A percentile compares a stretch with the other conserved stretches of the same genome.
These are phyloP conservation scores for Halictus rubicundus DNA, from an alignment of 1,140 invertebrate genomes.

Conservation along the genomic window DNA sequence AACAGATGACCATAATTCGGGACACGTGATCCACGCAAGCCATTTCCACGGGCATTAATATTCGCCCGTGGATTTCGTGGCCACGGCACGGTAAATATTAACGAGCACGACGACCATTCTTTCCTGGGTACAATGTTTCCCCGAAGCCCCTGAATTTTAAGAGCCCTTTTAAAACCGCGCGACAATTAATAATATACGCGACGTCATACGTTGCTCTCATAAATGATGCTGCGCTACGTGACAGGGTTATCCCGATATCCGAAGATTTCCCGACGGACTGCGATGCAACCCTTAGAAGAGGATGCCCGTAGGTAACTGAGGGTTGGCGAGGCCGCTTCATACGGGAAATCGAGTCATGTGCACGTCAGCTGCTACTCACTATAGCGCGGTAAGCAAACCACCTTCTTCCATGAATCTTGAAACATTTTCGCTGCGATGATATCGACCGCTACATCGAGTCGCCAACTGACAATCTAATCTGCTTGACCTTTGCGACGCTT, in stretches of 20 bases:
- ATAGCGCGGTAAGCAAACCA: not conserved
- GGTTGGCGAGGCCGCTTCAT: not conserved
- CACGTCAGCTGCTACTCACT: not conserved
- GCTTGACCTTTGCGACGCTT: not conserved
- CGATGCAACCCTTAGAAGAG: not conserved
- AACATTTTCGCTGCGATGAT: not conserved
- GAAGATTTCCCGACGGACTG: constrained; percentile 50
- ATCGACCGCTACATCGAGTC: not conserved
- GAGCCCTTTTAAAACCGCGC: not conserved
- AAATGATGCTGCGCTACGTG: constrained; percentile 40
- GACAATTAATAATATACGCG: not conserved
- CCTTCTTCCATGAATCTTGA: not conserved
- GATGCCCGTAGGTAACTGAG: not conserved
- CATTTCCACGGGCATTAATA: not conserved
- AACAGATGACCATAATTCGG: not conserved
- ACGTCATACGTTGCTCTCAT: not conserved
- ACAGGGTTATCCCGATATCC: constrained; percentile 30
- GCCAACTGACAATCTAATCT: not conserved
- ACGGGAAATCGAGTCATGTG: not conserved
- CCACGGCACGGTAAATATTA: not conserved
- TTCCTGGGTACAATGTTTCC: not conserved
- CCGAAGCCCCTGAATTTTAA: not conserved
- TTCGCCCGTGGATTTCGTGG: not conserved
- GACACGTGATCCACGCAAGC: too few relatives aligned
- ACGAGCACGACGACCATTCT: not conserved